These are phyloP conservation scores for Ferdinandea cuprea DNA, from an alignment of 2,888 invertebrate genomes.

Conservation along the genomic window DNA sequence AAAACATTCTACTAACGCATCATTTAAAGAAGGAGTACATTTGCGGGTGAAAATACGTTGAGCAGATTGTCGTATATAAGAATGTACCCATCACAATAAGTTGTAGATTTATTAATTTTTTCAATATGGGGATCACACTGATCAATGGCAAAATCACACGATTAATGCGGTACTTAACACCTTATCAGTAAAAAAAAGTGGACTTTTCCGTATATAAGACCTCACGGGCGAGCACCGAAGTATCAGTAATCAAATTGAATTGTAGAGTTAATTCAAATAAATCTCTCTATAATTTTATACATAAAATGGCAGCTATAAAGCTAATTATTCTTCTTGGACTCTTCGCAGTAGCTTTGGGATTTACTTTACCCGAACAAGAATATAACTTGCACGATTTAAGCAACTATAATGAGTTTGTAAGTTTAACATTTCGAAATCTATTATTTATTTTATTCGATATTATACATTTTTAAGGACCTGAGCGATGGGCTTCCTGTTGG, in stretches of 20 bases:
- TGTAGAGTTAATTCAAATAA: neutral
- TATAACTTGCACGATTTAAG: neutral
- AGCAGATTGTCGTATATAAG: too few species aligned
- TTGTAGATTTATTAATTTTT: too few species aligned
- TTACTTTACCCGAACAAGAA: conserved; percentile 38
- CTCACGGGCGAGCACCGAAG: neutral
- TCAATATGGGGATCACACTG: too few species aligned
- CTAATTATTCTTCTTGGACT: conserved; percentile 22
- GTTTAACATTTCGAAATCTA: neutral
- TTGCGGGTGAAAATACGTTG: too few species aligned
- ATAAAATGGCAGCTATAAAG: conserved; percentile 13
- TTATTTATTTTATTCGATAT: neutral
- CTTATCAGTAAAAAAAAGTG: too few species aligned
- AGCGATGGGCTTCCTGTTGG: neutral
- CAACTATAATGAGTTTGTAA: neutral
- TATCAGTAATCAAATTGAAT: neutral
- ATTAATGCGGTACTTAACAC: too few species aligned
- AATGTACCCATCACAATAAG: too few species aligned
- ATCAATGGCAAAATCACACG: too few species aligned
- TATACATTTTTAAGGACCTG: neutral
- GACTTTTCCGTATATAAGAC: too few species aligned
- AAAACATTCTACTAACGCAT: too few species aligned
- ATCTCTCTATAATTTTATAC: neutral
- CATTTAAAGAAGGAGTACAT: too few species aligned
- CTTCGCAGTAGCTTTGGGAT: conserved; percentile 31